Conservation (phyloP, 2,113 vertebrate genomes). For the Erythrocercus mccallii region DNA sequence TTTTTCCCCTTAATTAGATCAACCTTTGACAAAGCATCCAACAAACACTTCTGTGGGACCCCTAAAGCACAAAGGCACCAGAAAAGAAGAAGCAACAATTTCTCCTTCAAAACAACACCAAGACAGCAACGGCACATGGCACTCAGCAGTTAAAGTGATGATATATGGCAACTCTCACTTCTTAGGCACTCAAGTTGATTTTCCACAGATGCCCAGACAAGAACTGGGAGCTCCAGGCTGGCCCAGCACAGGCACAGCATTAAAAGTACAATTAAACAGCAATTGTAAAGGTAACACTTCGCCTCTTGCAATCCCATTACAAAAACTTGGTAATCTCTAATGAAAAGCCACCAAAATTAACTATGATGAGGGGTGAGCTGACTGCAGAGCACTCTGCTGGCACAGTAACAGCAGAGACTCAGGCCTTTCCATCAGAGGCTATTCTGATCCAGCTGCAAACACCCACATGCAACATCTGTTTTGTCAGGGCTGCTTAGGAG, state of each 20-base stretch:
- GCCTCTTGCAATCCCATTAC: background rate
- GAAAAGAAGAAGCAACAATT: background rate
- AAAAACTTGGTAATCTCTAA: background rate
- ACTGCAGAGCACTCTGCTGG: background rate
- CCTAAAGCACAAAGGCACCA: fast-evolving
- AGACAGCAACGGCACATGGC: background rate
- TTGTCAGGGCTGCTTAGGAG: background rate
- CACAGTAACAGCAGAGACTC: background rate
- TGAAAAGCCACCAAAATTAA: background rate
- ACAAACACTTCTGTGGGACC: background rate
- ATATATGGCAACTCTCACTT: background rate
- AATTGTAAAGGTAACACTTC: background rate
- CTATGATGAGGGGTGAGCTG: background rate
- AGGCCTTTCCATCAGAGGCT: background rate
- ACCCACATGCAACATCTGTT: background rate
- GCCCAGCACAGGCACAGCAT: too few relatives aligned
- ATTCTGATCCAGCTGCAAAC: background rate
- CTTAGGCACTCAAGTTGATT: background rate
- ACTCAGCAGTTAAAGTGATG: background rate
- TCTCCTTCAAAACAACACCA: background rate
- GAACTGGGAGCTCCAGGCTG: background rate
- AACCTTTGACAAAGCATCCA: background rate
- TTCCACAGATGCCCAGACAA: background rate
- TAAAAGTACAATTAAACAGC: background rate
- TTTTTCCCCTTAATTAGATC: background rate